A percentile compares a stretch with the other conserved stretches of the same genome.
phyloP scores from a whole-genome alignment of 2,113 vertebrate genomes.

The Oreocharis arfaki region DNA sequence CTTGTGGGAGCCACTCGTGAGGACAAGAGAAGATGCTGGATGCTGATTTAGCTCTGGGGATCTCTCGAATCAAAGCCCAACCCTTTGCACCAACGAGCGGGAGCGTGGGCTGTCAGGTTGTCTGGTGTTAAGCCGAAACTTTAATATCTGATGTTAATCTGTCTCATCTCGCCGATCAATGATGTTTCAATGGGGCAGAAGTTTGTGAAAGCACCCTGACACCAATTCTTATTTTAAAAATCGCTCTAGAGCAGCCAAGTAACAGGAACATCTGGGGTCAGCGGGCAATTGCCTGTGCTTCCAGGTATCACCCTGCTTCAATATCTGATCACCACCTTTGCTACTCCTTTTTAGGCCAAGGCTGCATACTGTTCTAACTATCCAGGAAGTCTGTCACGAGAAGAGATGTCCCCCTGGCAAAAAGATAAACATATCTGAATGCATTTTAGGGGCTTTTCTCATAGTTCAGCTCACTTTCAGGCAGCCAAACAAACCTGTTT shows the following conservation, averaged over 20 bases:
- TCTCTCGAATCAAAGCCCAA: background rate
- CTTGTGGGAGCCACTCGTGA: accelerated
- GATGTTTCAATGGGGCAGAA: background rate
- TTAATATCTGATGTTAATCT: background rate
- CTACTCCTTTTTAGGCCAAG: background rate
- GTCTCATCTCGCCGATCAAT: background rate
- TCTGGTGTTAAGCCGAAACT: background rate
- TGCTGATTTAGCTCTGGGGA: background rate
- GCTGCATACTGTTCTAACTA: background rate
- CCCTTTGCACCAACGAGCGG: background rate
- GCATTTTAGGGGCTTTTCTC: background rate
- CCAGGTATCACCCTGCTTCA: background rate
- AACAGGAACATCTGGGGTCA: background rate
- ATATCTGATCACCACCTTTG: background rate
- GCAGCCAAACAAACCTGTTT: background rate
- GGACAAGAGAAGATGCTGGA: background rate
- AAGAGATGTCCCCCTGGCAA: background rate
- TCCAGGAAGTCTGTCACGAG: background rate
- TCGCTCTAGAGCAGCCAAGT: background rate
- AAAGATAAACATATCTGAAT: background rate
- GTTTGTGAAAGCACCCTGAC: background rate
- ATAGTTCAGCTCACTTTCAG: background rate
- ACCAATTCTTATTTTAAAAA: background rate
- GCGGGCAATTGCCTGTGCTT: background rate
- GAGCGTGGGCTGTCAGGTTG: background rate